These are phyloP conservation scores for Cydia splendana DNA, from an alignment of 1,140 invertebrate species.

Conservation along the genomic window DNA sequence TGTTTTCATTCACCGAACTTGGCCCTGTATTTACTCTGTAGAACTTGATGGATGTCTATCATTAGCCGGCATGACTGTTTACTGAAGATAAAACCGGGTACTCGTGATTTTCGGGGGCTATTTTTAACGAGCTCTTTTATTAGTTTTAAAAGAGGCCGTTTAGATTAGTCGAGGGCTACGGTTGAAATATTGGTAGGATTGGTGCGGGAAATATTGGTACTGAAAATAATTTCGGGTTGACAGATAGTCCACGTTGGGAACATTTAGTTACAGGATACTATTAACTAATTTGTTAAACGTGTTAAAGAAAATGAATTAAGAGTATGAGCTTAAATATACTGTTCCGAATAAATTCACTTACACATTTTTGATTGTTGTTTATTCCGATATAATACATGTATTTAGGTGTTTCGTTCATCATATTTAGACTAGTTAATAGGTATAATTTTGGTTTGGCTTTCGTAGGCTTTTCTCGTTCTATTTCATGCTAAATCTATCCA, in stretches of 20 bases:
- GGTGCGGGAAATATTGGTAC: slow-evolving; percentile 63
- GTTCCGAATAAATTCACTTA: not conserved
- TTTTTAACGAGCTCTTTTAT: slow-evolving; percentile 77
- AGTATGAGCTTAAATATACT: not conserved
- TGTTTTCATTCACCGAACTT: slow-evolving; percentile 32
- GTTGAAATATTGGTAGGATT: slow-evolving; percentile 64
- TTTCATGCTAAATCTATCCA: too few species aligned
- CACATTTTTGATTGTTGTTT: too few species aligned
- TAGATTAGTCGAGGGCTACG: slow-evolving; percentile 75
- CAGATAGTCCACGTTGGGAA: not conserved
- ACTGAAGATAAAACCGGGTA: slow-evolving; percentile 62
- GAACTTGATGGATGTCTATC: slow-evolving; percentile 69
- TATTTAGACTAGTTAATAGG: too few species aligned
- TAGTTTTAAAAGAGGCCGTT: slow-evolving; percentile 78
- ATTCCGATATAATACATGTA: too few species aligned
- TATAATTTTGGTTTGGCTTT: too few species aligned
- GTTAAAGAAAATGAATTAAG: not conserved
- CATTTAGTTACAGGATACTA: not conserved
- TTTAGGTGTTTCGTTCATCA: too few species aligned
- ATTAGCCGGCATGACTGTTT: slow-evolving; percentile 67
- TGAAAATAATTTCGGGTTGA: slow-evolving; percentile 45
- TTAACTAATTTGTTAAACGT: not conserved
- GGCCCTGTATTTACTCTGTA: slow-evolving; percentile 54
- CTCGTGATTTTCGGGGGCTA: slow-evolving; percentile 76
- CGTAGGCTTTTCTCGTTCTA: too few species aligned